Percentiles rank a stretch among this genome's conserved stretches.
Evolutionary conservation across 2,113 vertebrate species (phyloP).

Genomic region (Poecilia latipinna): DNA sequence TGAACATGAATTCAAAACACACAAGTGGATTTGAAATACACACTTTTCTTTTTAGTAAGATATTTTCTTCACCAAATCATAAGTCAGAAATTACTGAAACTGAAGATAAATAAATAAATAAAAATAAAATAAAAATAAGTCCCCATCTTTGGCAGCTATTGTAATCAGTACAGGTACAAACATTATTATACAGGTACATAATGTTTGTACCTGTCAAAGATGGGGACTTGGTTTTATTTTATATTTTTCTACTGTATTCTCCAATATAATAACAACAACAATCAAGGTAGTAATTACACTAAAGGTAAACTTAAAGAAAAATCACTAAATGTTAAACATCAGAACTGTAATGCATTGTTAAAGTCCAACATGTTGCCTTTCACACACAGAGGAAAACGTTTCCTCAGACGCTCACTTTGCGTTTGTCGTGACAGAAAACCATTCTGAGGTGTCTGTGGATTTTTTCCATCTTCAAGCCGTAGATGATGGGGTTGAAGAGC

Average conservation of each 20-base stretch:
- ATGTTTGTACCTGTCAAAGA: background rate
- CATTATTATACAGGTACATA: background rate
- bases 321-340: background rate
- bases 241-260: background rate
- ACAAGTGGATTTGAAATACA: background rate
- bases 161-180: background rate
- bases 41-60: too few relatives aligned
- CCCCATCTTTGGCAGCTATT: background rate
- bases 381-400: background rate
- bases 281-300: background rate
- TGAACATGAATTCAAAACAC: background rate
- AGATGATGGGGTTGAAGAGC: conserved; percentile 24
- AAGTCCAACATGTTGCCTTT: too few relatives aligned
- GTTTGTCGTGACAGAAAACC: background rate
- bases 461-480: conserved; percentile 25
- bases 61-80: background rate
- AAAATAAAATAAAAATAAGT: too few relatives aligned
- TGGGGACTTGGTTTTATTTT: too few relatives aligned
- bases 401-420: background rate
- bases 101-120: too few relatives aligned
- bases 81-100: too few relatives aligned
- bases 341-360: background rate
- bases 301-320: background rate
- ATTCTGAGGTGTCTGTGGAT: conserved; percentile 15
- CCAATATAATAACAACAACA: background rate